A percentile compares a stretch with the other conserved stretches of the same genome.
Evolutionary conservation across 2,797 vertebrate genomes (phyloP).

Genomic region (Catostomus latipinnis): DNA sequence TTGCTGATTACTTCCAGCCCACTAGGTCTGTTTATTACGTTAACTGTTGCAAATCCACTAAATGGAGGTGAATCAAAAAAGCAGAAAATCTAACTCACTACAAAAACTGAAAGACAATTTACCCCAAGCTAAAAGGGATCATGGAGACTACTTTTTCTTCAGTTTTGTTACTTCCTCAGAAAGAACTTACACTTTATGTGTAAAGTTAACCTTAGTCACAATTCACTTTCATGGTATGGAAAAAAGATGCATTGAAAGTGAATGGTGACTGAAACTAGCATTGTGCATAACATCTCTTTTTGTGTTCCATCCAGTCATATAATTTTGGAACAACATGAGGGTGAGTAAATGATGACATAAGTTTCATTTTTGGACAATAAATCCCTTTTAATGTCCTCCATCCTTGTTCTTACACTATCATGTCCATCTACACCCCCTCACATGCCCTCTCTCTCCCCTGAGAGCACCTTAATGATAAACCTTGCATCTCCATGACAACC

Average conservation of each 20-base stretch:
- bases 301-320: too few relatives aligned
- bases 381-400: too few relatives aligned
- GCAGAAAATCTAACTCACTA: neutral
- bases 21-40: constrained; percentile 27
- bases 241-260: too few relatives aligned
- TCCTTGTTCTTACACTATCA: too few relatives aligned
- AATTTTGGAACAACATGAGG: too few relatives aligned
- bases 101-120: constrained; percentile 1
- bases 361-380: too few relatives aligned
- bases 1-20: constrained; percentile 15
- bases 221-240: neutral
- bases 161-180: neutral
- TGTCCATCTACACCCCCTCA: constrained; percentile 5
- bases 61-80: neutral
- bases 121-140: neutral
- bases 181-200: neutral
- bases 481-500: constrained; percentile 49
- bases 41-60: constrained; percentile 15
- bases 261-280: too few relatives aligned
- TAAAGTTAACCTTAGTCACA: neutral
- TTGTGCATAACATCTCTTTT: too few relatives aligned
- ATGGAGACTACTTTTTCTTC: neutral
- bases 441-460: neutral
- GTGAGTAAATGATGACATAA: too few relatives aligned
- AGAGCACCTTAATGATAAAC: constrained; percentile 17